Percentiles rank a stretch among this genome's conserved stretches.
phyloP scores from a whole-genome alignment of 2,797 vertebrate genomes.

The Furcifer pardalis region DNA sequence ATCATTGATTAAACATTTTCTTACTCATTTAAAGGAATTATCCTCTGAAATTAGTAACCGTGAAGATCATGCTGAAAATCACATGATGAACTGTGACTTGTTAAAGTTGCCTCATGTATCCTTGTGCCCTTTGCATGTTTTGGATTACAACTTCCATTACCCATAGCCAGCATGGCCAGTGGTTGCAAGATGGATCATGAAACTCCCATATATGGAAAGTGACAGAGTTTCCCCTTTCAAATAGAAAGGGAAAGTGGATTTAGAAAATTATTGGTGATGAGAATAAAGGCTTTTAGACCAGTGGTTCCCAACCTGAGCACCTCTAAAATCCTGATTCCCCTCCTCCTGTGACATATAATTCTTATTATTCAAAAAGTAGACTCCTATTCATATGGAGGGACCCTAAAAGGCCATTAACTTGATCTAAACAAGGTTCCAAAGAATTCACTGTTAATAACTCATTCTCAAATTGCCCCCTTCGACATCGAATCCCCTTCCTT shows the following conservation, averaged over 20 bases:
- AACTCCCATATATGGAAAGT: neutral
- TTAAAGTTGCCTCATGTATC: neutral
- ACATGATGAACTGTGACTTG: constrained; percentile 15
- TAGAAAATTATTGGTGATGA: neutral
- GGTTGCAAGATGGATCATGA: constrained; percentile 41
- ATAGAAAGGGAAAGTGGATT: neutral
- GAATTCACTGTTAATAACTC: too few relatives aligned
- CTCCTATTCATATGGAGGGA: too few relatives aligned
- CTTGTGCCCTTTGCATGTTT: neutral
- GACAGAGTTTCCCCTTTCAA: neutral
- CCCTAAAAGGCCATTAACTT: too few relatives aligned
- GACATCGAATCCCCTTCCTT: too few relatives aligned
- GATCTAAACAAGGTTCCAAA: too few relatives aligned
- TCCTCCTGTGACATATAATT: too few relatives aligned
- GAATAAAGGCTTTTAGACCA: neutral
- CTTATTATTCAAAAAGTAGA: too few relatives aligned
- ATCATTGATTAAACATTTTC: constrained; percentile 34
- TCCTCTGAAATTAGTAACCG: constrained; percentile 1
- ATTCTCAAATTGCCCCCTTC: too few relatives aligned
- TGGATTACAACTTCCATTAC: neutral
- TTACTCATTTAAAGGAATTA: constrained; percentile 27
- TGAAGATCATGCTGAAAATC: neutral
- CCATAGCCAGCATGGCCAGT: neutral
- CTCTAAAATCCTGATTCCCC: too few relatives aligned
- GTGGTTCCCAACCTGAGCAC: too few relatives aligned